Percentiles rank a stretch among this genome's conserved stretches.
Conservation (phyloP, 2,797 vertebrate species). For the Siniperca scherzeri region DNA sequence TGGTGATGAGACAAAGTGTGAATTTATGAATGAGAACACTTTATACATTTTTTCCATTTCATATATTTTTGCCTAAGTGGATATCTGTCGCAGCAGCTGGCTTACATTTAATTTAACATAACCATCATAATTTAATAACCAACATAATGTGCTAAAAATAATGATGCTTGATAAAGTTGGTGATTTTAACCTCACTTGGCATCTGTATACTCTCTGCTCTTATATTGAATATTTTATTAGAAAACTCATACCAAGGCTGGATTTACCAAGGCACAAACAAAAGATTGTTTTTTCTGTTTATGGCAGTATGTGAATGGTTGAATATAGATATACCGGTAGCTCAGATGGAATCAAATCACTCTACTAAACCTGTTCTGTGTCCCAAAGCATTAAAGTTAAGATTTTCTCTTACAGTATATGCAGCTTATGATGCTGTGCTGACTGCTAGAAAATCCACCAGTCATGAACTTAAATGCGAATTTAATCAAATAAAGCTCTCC, state of each 20-base stretch:
- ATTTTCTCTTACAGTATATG: not conserved
- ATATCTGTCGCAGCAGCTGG: not conserved
- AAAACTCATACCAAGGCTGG: not conserved
- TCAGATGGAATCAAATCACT: conserved; percentile 31
- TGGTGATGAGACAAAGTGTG: not conserved
- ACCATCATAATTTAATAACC: conserved; percentile 10
- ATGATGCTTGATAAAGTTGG: not conserved
- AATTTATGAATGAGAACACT: not conserved
- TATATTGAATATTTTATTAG: conserved; percentile 8
- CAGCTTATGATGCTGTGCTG: conserved; percentile 3
- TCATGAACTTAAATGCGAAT: conserved; percentile 16
- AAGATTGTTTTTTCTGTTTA: conserved; percentile 5
- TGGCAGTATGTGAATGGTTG: not conserved
- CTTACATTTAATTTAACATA: not conserved
- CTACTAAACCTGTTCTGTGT: conserved; percentile 18
- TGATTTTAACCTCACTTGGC: conserved; percentile 1
- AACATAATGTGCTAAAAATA: not conserved
- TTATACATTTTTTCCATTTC: not conserved
- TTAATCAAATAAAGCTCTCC: conserved; percentile 15
- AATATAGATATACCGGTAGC: not conserved
- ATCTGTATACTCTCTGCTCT: not conserved
- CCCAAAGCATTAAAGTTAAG: conserved; percentile 15
- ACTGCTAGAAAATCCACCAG: conserved; percentile 5
- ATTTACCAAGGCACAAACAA: not conserved
- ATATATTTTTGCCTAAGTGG: too few species aligned